Base-by-base conservation (phyloP, 2,888 invertebrate genomes). In the Agriopis marginaria region DNA sequence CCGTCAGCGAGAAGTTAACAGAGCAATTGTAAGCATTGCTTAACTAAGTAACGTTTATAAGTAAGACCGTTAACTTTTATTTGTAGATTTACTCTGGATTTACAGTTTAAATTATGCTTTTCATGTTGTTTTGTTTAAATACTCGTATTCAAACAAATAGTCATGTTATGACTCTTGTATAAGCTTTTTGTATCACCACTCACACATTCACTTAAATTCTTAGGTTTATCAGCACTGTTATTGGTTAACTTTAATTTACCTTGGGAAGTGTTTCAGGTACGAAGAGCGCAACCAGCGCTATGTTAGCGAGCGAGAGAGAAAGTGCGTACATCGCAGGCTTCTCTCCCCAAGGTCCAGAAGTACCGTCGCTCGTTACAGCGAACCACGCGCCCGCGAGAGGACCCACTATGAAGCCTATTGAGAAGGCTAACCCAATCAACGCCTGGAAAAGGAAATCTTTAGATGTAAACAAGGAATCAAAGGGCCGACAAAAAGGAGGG, bases 371-470 rank as follows among this genome's bases (percentile, higher is more conserved):
- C 5, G 95, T 96, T 78, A 95, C 95, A 1, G 98, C 97, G 88
- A 98, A 98, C 86, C 96, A 94, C 6, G 99, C 99, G 39, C 99
- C 99, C 75, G 99, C 98, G 88, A 98, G 95, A 3, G 99, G 99
- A 0, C 99, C 99, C 72, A 99, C 93, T 79, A 99, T 97, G 90
- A 99, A 99, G n/a, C 99, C 99, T 71, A 99, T 91, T 1, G 99
- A 99, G 92, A 99, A 99, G 8, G 99, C 99, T 79, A 99, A 96
- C 11, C 99, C 99, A 73, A 99, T 97, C 63, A 99, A 90, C n/a
- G 99, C 99, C 98, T 98, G 93, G 82, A 95, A 95, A 77, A 63
- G 6, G 54, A 54, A 45, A 50, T 53, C 11, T 10, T 47, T 55
- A 5, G 8, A 55, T n/a, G 2, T n/a, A 58, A 32, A 10, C 53